A percentile compares a stretch with the other conserved stretches of the same genome.
These are phyloP conservation scores for Monochamus saltuarius DNA, from an alignment of 1,140 invertebrate genomes.

Conservation along the genomic window DNA sequence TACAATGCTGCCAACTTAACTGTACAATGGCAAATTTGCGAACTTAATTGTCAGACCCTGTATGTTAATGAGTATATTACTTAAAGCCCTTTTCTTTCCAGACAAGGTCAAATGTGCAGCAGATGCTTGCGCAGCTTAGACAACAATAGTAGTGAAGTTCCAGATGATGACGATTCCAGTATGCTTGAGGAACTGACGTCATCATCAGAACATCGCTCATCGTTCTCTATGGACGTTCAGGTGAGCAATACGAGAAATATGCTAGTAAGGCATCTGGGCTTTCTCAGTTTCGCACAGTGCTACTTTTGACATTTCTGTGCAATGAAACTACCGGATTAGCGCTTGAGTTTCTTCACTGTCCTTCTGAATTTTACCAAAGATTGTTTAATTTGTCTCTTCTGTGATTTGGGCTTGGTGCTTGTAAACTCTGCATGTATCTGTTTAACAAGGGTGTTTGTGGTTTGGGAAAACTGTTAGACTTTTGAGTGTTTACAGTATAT, in stretches of 20 bases:
- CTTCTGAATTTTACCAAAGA: slow-evolving; percentile 2
- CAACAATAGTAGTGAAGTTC: slow-evolving; percentile 62
- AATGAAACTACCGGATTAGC: neutral
- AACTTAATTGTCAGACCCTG: too few species aligned
- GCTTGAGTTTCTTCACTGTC: slow-evolving; percentile 4
- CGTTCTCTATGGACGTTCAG: slow-evolving; percentile 49
- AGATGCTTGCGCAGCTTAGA: slow-evolving; percentile 72
- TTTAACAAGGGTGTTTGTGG: neutral
- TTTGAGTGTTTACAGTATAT: slow-evolving; percentile 17
- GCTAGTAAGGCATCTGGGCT: slow-evolving; percentile 40
- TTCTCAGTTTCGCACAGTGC: slow-evolving; percentile 43
- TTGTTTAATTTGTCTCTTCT: too few species aligned
- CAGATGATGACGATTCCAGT: slow-evolving; percentile 69
- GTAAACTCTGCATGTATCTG: too few species aligned
- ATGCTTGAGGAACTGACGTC: slow-evolving; percentile 64
- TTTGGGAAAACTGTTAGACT: slow-evolving; percentile 2
- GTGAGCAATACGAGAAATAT: slow-evolving; percentile 36
- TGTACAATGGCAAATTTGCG: too few species aligned
- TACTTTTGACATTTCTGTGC: slow-evolving; percentile 32
- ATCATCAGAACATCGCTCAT: slow-evolving; percentile 52
- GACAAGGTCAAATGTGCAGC: slow-evolving; percentile 75
- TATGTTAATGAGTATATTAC: too few species aligned
- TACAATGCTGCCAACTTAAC: too few species aligned
- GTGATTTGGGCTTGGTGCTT: too few species aligned
- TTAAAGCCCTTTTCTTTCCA: slow-evolving; percentile 51